Conservation (phyloP, 2,113 vertebrate species). For the Chloroceryle aenea region DNA sequence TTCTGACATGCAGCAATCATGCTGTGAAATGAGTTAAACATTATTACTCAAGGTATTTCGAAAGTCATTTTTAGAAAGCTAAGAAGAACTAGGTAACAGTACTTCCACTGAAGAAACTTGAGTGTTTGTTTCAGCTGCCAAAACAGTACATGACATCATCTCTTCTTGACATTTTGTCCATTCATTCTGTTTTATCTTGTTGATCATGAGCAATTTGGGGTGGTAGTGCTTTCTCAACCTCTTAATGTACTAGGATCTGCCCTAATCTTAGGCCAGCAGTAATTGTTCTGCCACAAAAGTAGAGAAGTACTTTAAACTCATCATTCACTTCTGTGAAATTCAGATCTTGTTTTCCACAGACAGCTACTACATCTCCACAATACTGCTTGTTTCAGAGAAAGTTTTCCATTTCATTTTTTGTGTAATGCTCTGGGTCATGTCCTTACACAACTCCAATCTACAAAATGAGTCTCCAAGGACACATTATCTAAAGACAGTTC, state of each 20-base stretch:
- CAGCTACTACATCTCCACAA: background rate
- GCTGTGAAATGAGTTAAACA: background rate
- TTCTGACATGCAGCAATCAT: background rate
- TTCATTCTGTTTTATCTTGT: background rate
- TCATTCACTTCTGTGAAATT: background rate
- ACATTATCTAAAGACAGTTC: background rate
- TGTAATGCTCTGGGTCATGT: background rate
- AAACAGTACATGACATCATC: background rate
- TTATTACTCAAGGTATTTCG: background rate
- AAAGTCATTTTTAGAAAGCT: background rate
- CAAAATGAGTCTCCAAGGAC: background rate
- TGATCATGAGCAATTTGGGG: background rate
- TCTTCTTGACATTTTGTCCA: background rate
- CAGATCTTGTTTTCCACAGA: background rate
- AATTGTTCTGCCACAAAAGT: background rate
- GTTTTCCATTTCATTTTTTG: background rate
- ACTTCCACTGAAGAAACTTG: background rate
- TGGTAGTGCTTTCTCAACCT: background rate
- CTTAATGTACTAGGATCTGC: background rate
- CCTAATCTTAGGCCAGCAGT: background rate
- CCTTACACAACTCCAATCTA: background rate
- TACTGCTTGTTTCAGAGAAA: background rate
- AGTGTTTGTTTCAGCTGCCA: background rate
- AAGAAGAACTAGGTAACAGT: background rate
- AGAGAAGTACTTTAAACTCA: background rate